These are phyloP conservation scores for Penaeus japonicus DNA, from an alignment of 1,140 invertebrate genomes.

Conservation along the genomic window DNA sequence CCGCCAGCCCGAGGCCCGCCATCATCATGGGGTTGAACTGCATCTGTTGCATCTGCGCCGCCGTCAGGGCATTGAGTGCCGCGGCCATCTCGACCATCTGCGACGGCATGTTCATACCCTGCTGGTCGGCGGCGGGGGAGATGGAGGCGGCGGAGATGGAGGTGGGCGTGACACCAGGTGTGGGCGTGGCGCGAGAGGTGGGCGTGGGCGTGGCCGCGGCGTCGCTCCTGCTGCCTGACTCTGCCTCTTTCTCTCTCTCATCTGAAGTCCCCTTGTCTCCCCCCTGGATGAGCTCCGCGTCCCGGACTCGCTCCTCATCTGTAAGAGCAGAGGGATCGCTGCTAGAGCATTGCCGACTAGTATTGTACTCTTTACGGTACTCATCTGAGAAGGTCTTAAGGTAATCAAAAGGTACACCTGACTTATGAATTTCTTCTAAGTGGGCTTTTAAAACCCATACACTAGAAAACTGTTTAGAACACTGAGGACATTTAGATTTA, in stretches of 20 bases:
- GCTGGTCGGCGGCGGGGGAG: slow-evolving; percentile 62
- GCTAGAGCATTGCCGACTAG: slow-evolving; percentile 55
- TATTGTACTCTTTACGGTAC: slow-evolving; percentile 53
- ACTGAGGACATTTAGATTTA: slow-evolving; percentile 84
- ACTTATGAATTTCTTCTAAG: slow-evolving; percentile 91
- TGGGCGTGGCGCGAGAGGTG: slow-evolving; percentile 50
- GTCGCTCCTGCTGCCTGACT: slow-evolving; percentile 56
- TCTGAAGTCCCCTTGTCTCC: slow-evolving; percentile 57
- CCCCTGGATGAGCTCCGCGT: slow-evolving; percentile 54
- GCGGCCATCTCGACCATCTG: slow-evolving; percentile 84
- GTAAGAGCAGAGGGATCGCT: slow-evolving; percentile 58
- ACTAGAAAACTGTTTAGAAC: slow-evolving; percentile 92
- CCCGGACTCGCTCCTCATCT: slow-evolving; percentile 57
- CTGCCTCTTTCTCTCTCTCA: slow-evolving; percentile 58
- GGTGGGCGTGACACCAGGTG: slow-evolving; percentile 58
- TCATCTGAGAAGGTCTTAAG: slow-evolving; percentile 54
- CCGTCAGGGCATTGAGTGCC: slow-evolving; percentile 82
- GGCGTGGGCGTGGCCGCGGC: slow-evolving; percentile 51
- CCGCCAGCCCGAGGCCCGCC: slow-evolving; percentile 68
- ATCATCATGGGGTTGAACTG: slow-evolving; percentile 82
- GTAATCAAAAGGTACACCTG: slow-evolving; percentile 53
- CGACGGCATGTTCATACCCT: slow-evolving; percentile 61
- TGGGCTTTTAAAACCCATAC: slow-evolving; percentile 95
- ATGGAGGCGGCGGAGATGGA: slow-evolving; percentile 70
- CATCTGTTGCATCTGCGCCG: slow-evolving; percentile 82